phyloP scores from a whole-genome alignment of 2,113 vertebrate genomes.

The rabbit (Oryctolagus cuniculus) region mOryCun1.1 NC_091439.1:59237001-59237500 shows the following conservation, averaged over 20 bases:
- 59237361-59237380: not conserved
- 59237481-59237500: not conserved
- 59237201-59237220: constrained; percentile 99
- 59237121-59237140: constrained; percentile 15
- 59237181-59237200: constrained; percentile 97
- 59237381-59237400: not conserved
- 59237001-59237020: not conserved
- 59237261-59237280: constrained; percentile 98
- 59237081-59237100: not conserved
- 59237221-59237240: constrained; percentile 98
- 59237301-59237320: constrained; percentile 23
- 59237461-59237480: not conserved
- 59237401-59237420: rapidly evolving
- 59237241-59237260: constrained; percentile 97
- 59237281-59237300: constrained; percentile 89
- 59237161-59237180: constrained; percentile 97
- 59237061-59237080: not conserved
- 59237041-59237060: not conserved
- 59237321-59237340: not conserved
- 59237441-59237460: not conserved
- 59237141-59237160: constrained; percentile 80
- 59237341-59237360: not conserved
- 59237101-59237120: not conserved
- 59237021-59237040: not conserved
- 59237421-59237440: not conserved